phyloP scores from a whole-genome alignment of 2,888 invertebrate genomes.

The Acrobasis repandana region DNA sequence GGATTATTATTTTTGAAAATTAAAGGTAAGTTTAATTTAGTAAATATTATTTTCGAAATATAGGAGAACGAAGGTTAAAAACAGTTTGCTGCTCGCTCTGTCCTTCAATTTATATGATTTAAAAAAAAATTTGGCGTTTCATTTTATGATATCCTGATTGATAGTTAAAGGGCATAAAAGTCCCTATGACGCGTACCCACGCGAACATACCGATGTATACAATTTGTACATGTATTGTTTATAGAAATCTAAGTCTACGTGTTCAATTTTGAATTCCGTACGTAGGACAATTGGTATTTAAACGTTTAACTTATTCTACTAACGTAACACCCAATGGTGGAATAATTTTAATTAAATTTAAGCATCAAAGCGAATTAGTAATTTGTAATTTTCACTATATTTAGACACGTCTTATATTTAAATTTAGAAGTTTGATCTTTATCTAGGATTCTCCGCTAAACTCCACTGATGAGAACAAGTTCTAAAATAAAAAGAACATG shows the following conservation, averaged over 20 bases:
- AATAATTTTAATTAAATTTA: neutral
- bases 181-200: neutral
- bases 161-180: neutral
- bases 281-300: neutral
- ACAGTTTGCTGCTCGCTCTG: too few species aligned
- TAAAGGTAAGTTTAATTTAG: neutral
- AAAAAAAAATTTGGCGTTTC: too few species aligned
- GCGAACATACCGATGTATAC: too few species aligned
- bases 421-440: too few species aligned
- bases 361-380: neutral
- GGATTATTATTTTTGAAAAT: conserved; percentile 20
- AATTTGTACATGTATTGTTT: neutral
- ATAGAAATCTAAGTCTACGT: neutral
- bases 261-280: neutral
- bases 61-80: neutral
- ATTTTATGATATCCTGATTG: neutral
- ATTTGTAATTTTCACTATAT: too few species aligned
- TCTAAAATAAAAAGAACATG: too few species aligned
- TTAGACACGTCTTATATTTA: too few species aligned
- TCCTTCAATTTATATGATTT: too few species aligned
- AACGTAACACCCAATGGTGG: neutral
- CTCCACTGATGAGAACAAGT: too few species aligned
- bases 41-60: neutral
- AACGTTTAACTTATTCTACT: neutral
- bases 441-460: too few species aligned